A percentile compares a stretch with the other conserved stretches of the same genome.
phyloP scores from a whole-genome alignment of 1,140 invertebrate genomes.

The Sarcophaga peregrina region DNA sequence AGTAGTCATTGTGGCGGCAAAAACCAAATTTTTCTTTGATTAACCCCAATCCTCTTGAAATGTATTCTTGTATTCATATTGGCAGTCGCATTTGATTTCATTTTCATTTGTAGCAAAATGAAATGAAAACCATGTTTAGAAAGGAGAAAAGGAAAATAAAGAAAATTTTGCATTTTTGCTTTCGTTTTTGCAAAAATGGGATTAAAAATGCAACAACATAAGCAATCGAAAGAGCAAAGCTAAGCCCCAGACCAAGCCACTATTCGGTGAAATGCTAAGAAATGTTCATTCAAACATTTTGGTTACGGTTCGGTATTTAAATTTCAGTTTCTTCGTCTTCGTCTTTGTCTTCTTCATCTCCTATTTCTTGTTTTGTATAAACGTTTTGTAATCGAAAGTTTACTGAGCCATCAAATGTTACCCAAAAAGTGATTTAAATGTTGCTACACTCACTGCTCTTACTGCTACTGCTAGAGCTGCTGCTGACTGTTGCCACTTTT shows the following conservation, averaged over 20 bases:
- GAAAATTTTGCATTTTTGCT: too few species aligned
- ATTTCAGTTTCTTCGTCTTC: neutral
- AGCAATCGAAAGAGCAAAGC: neutral
- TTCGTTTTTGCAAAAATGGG: neutral
- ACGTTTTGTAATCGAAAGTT: conserved; percentile 1
- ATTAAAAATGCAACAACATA: conserved; percentile 6
- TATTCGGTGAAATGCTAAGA: too few species aligned
- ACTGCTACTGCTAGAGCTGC: too few species aligned
- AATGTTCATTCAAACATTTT: too few species aligned
- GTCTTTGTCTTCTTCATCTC: neutral
- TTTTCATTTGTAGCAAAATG: neutral
- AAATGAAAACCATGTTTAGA: neutral
- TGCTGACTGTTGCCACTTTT: too few species aligned
- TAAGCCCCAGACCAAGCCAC: too few species aligned
- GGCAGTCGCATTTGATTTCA: neutral
- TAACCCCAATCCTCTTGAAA: neutral
- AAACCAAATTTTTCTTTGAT: conserved; percentile 10
- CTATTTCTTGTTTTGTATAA: neutral
- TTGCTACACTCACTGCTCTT: too few species aligned
- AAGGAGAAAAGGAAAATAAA: too few species aligned
- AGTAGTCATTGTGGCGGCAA: conserved; percentile 18
- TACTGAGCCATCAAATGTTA: neutral
- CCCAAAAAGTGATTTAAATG: too few species aligned
- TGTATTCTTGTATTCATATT: neutral
- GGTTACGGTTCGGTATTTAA: too few species aligned